Evolutionary conservation across 2,888 invertebrate species (phyloP).

Genomic region (Watsonalla binaria): DNA sequence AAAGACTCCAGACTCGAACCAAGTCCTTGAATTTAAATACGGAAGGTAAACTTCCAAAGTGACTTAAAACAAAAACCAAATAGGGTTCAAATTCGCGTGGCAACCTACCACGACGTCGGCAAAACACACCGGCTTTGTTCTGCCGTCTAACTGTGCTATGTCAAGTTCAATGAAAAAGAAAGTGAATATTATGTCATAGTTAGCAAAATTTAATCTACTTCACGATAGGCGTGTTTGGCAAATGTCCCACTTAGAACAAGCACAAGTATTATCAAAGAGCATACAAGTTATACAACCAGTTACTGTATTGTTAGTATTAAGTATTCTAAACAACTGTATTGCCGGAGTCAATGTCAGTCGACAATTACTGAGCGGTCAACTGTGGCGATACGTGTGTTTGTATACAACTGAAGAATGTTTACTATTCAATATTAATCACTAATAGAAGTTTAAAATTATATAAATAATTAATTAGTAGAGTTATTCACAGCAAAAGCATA

Average conservation of each 20-base stretch:
- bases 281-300: no score
- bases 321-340: constrained; percentile 25
- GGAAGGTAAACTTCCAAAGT: constrained; percentile 43
- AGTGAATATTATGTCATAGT: constrained; percentile 29
- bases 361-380: constrained; percentile 10
- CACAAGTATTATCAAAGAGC: neutral
- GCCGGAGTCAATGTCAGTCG: constrained; percentile 38
- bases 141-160: constrained; percentile 41
- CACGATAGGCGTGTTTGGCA: neutral
- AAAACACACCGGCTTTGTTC: constrained; percentile 29
- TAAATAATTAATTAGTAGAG: neutral
- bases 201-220: neutral
- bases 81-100: constrained; percentile 35
- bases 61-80: constrained; percentile 8
- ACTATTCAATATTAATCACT: neutral
- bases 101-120: constrained; percentile 34
- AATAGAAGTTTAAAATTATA: neutral
- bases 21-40: constrained; percentile 61
- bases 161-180: constrained; percentile 68
- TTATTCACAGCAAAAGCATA: no score
- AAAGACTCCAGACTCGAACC: constrained; percentile 61
- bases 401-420: neutral
- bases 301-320: no score
- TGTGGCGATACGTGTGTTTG: neutral
- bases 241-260: neutral